Base-by-base conservation (phyloP, 2,888 invertebrate species). In the Tinea trinotella region DNA sequence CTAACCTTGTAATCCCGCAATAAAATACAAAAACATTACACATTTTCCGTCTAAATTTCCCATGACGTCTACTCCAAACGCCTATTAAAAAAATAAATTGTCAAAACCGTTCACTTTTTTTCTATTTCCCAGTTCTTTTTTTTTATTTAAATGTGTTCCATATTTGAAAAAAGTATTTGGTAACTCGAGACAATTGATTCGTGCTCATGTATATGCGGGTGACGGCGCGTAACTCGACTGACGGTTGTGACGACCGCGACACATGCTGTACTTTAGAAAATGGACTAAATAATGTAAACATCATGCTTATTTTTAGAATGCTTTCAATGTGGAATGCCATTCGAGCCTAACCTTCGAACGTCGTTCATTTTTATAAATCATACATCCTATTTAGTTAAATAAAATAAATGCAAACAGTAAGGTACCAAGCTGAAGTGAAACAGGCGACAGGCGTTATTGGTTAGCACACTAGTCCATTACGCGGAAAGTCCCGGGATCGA, bases 301-400 rank as follows among this genome's bases (percentile, higher is more conserved):
- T 68, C 68, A 69, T 60, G 62, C 64, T 68, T 69, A 69, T 68
- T 67, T 68, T 68, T 69, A 69, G 69, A 63, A 59, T 57, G 50
- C 59, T 61, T 62, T 58, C 46, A 46, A 46, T 19, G 19, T n/a
- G 46, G 46, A 46, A 46, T 46, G 19, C 19, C 19, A 19, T 13
- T 19, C 46, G 19, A 46, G 46, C 46, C 46, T 46, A 46, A 46
- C 46, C 46, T 46, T 46, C 46, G 15, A 46, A 46, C 19, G 46
- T 19, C 46, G 17, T 10, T 40, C 40, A 40, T 15, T 46, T 46
- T 19, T 46, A 18, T 46, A 46, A 46, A 46, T 19, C 19, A 17
- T 19, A 9, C 46, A 46, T 46, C 46, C 46, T 46, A 15, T 46
- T 46, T 46, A 46, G 46, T 46, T n/a, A 46, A 30, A 30, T 30